phyloP scores from a whole-genome alignment of 2,888 invertebrate genomes.

The Cephus pulcher region DNA sequence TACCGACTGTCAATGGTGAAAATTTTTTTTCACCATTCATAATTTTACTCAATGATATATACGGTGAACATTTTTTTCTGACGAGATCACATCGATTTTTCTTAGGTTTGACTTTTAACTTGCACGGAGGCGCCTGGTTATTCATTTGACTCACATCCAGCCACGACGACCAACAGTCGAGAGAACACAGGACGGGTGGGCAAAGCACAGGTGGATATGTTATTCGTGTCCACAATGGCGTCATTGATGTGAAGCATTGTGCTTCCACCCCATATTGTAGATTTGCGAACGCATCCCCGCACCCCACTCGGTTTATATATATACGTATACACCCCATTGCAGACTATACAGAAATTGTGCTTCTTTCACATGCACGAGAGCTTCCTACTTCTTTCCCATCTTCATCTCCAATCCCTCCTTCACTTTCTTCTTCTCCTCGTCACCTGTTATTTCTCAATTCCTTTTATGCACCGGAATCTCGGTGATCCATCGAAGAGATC shows the following conservation, averaged over 20 bases:
- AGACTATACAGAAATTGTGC: neutral
- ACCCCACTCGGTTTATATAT: neutral
- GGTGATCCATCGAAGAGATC: neutral
- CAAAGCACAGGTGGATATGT: slow-evolving; percentile 56
- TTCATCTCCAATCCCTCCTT: slow-evolving; percentile 23
- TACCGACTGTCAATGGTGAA: neutral
- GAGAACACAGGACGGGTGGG: slow-evolving; percentile 36
- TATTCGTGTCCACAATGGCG: slow-evolving; percentile 62
- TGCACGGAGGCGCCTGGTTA: slow-evolving; percentile 24
- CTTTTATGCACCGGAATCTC: neutral
- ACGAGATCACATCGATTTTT: neutral
- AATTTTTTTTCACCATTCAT: no score
- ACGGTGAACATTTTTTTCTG: neutral
- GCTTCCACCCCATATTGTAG: slow-evolving; percentile 51
- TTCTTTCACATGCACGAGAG: slow-evolving; percentile 15
- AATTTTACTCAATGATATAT: no score
- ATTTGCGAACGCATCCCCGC: slow-evolving; percentile 52
- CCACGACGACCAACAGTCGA: slow-evolving; percentile 45
- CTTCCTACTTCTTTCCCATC: slow-evolving; percentile 37
- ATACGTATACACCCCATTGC: neutral
- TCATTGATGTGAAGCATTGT: slow-evolving; percentile 59
- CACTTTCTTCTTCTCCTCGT: slow-evolving; percentile 1
- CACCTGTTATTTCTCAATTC: slow-evolving; percentile 8
- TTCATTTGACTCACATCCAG: slow-evolving; percentile 52
- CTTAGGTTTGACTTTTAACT: neutral